phyloP scores from a whole-genome alignment of 2,113 vertebrate genomes.

The Pao palembangensis region DNA sequence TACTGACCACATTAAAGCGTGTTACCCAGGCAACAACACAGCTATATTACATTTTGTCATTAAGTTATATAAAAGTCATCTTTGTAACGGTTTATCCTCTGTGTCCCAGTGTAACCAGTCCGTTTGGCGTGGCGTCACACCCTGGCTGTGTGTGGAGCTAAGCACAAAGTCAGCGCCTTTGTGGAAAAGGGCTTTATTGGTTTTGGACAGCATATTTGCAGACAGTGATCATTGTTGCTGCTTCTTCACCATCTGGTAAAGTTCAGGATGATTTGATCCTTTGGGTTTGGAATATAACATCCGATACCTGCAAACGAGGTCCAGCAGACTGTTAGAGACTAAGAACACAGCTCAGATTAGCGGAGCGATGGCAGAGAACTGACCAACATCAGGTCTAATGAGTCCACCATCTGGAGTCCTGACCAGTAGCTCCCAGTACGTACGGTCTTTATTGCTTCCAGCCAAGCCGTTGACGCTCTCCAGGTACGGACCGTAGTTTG shows the following conservation, averaged over 20 bases:
- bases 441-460: slow-evolving; percentile 8
- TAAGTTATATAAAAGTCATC: too few relatives aligned
- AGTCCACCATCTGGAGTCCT: neutral
- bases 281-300: slow-evolving; percentile 39
- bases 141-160: too few relatives aligned
- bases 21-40: too few relatives aligned
- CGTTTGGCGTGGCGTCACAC: too few relatives aligned
- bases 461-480: slow-evolving; percentile 49
- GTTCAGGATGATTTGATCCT: slow-evolving; percentile 40
- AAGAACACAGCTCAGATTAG: neutral
- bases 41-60: too few relatives aligned
- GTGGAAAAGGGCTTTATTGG: too few relatives aligned
- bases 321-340: neutral
- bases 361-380: slow-evolving; percentile 1
- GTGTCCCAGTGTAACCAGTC: too few relatives aligned
- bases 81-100: too few relatives aligned
- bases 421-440: slow-evolving; percentile 53
- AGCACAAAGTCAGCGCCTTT: too few relatives aligned
- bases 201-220: too few relatives aligned
- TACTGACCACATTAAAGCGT: too few relatives aligned
- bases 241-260: slow-evolving; percentile 34
- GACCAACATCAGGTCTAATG: slow-evolving; percentile 39
- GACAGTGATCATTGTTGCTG: neutral
- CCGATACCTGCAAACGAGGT: slow-evolving; percentile 47
- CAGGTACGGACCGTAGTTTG: slow-evolving; percentile 45